Evolutionary conservation across 2,797 vertebrate species (phyloP), one percentile per base, ranked within the genome.

Genomic region (Sebastiscus albofasciatus): DNA sequence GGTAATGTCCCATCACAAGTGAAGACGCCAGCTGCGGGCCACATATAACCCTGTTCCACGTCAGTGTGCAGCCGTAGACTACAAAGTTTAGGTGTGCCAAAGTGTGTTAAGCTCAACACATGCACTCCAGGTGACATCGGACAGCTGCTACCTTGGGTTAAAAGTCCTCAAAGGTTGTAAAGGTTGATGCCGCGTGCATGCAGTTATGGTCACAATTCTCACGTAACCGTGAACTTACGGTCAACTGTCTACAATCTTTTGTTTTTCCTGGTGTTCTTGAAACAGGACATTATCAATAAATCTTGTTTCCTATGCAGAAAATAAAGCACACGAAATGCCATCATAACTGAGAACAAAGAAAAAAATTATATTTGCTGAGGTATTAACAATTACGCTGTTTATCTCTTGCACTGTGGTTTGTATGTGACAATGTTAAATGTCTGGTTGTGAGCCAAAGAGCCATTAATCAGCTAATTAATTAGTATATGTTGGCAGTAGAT

Each of bases 81-180:
- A 68, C 69, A 81, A 84, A 89, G 87, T 80, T 79, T 82, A 83
- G 83, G 81, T 91, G 89, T 94, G 94, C 92, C 93, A 95, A 80
- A 86, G 80, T 85, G 85, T 12, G 82, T 96, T 95, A 94, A 80
- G 85, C 90, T 96, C 94, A 94, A 86, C 85, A 85, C 87, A 52
- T 79, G 74, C 79, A 89, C 92, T 92, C 83, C 93, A 84, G 90
- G 92, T 90, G 86, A 92, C 90, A 92, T 87, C 75, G 61, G 85
- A 80, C 93, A 93, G 91, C 93, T 92, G 92, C 90, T 93, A 88
- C 89, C 76, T 87, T 77, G 79, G 73, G 81, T 87, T 81, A 62
- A 82, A 91, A 88, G 80, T 77, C 42, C 52, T 72, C 65, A 56
- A 75, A 87, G 79, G 72, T 79, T 79, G 79, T 29, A 84, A 79